Evolutionary conservation across 2,113 vertebrate species (phyloP), one percentile per base, ranked within the genome.

Genomic region (Rhagologus leucostigma): DNA sequence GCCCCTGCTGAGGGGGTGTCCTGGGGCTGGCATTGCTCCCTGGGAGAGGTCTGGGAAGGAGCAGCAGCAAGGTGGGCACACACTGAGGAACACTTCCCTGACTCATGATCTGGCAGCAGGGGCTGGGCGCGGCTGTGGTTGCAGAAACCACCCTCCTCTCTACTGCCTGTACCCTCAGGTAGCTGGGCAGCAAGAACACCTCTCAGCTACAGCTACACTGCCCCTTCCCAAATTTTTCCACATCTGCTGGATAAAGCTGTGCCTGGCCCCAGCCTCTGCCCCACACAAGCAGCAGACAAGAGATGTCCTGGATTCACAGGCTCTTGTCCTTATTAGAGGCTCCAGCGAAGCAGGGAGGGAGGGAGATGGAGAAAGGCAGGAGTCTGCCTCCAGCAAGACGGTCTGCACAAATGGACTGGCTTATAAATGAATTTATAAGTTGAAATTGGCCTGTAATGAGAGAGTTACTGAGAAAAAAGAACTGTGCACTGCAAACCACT

Each of bases 341-440:
- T 94, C 55, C 69, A 71, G 41, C 2, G 0, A 49, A 73, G 74
- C 75, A 73, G 57, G 46, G 53, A 83, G 71, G 37, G 56, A 92
- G 21, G 13, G 70, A 90, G 68, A 81, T 33, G 53, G 70, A 82
- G 65, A 87, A 89, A 93, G 80, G 57, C 91, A 92, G 91, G 67
- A 81, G 32, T 73, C 80, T 93, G 95, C 95, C 94, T 95, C 78
- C 50, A 96, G 96, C 90, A 89, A 95, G 87, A 71, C 0, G 1
- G 39, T 57, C 93, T 95, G 71, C 93, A 86, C 87, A 96, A 97
- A 97, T 95, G 86, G 93, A 95, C 90, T 94, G 81, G 64, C 86
- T 97, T 97, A 96, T 97, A 97, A 97, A 97, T 97, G 63, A 97
- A 97, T 97, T 94, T 97, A 96, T 96, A 97, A 95, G 83, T 96